These are phyloP conservation scores for Gymnopithys bicolor DNA, from an alignment of 2,797 vertebrate genomes.

Conservation along the genomic window DNA sequence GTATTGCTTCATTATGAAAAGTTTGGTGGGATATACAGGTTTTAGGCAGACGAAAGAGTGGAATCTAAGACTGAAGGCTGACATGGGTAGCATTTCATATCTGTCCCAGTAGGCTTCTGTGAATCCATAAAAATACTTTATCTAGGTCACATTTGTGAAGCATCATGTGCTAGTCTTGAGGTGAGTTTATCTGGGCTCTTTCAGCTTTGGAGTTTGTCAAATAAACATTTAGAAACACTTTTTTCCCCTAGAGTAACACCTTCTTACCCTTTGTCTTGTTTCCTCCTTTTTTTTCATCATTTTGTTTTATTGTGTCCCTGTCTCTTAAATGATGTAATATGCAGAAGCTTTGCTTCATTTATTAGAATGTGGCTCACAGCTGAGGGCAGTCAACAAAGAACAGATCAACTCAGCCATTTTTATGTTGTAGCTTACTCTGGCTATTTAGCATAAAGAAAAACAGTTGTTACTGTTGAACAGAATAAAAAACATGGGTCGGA, in stretches of 20 bases:
- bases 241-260: background rate
- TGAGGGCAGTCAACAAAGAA: constrained; percentile 26
- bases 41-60: background rate
- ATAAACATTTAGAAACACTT: background rate
- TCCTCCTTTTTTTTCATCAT: background rate
- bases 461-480: background rate
- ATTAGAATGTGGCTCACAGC: constrained; percentile 38
- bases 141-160: background rate
- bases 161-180: background rate
- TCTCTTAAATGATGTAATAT: background rate
- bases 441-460: background rate
- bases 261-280: constrained; percentile 9
- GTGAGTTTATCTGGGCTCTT: background rate
- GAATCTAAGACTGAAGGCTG: background rate
- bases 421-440: background rate
- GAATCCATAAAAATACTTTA: background rate
- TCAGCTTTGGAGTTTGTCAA: background rate
- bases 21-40: background rate
- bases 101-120: background rate
- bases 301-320: background rate
- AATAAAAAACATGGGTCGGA: background rate
- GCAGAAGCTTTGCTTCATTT: constrained; percentile 8
- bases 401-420: background rate
- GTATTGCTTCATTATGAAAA: background rate
- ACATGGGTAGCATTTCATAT: background rate